phyloP scores from a whole-genome alignment of 2,797 vertebrate species.

The Cygnus olor region DNA sequence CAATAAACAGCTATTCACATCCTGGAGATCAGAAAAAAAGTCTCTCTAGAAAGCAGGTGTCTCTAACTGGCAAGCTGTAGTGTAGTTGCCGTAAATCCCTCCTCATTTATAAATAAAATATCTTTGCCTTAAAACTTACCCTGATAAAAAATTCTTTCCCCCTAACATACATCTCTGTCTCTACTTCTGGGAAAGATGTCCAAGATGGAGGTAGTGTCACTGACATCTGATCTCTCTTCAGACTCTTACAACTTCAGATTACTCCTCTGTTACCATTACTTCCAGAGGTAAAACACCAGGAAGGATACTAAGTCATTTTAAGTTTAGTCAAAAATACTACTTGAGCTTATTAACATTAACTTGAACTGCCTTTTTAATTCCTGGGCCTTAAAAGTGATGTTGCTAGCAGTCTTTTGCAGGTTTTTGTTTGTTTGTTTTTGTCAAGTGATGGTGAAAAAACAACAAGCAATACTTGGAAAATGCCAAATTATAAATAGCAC shows the following conservation, averaged over 20 bases:
- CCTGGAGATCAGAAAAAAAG: neutral
- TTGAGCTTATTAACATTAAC: neutral
- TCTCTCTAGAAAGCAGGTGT: neutral
- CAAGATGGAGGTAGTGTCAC: neutral
- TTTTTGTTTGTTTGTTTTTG: neutral
- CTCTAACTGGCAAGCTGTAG: neutral
- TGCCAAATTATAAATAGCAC: slow-evolving; percentile 62
- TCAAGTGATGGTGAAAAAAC: neutral
- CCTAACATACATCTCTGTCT: neutral
- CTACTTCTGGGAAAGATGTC: no score
- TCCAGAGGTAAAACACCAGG: neutral
- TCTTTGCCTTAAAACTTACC: neutral
- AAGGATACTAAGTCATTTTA: neutral
- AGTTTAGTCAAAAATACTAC: neutral
- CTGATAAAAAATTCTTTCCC: neutral
- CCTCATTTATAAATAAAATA: neutral
- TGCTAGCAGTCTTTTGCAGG: neutral
- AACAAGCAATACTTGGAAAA: slow-evolving; percentile 33
- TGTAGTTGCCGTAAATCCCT: neutral
- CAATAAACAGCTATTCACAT: neutral
- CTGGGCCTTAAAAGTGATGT: neutral
- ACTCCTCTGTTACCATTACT: neutral
- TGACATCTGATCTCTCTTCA: neutral
- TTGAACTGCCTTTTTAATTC: neutral
- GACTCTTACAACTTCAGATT: neutral